Conservation (phyloP, 2,888 invertebrate species). For the Cantharis nigra region DNA sequence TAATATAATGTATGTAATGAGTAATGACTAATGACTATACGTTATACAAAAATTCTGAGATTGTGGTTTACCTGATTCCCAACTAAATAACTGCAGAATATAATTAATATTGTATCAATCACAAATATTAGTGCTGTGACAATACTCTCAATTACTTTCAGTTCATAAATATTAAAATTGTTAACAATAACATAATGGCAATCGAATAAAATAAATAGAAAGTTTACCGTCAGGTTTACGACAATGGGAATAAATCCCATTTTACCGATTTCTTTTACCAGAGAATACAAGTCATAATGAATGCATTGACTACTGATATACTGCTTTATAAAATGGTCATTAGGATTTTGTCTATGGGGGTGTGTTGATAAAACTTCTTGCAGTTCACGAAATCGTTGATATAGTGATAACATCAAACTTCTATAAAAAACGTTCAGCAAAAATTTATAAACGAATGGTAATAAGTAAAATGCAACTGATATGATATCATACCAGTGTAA, state of each 20-base stretch:
- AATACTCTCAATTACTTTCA: rapidly evolving
- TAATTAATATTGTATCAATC: neutral
- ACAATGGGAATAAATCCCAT: neutral
- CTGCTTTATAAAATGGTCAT: neutral
- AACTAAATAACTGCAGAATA: neutral
- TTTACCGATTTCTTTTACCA: neutral
- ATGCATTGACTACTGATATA: neutral
- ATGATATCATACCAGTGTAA: neutral
- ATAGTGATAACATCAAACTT: neutral
- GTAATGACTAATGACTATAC: no score
- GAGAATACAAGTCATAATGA: neutral
- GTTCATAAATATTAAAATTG: neutral
- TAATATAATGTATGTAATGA: no score
- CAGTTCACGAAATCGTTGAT: neutral
- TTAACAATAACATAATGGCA: neutral
- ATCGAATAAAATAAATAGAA: neutral
- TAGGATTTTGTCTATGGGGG: neutral
- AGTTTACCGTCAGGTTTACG: neutral
- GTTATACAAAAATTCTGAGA: neutral
- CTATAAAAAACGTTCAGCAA: neutral
- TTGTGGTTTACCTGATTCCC: neutral
- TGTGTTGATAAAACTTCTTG: neutral
- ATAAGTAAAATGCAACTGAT: neutral
- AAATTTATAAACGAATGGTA: neutral
- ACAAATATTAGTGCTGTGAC: rapidly evolving